Percentiles rank a stretch among this genome's conserved stretches.
Evolutionary conservation across 2,888 invertebrate species (phyloP).

Genomic region (Idaea aversata): DNA sequence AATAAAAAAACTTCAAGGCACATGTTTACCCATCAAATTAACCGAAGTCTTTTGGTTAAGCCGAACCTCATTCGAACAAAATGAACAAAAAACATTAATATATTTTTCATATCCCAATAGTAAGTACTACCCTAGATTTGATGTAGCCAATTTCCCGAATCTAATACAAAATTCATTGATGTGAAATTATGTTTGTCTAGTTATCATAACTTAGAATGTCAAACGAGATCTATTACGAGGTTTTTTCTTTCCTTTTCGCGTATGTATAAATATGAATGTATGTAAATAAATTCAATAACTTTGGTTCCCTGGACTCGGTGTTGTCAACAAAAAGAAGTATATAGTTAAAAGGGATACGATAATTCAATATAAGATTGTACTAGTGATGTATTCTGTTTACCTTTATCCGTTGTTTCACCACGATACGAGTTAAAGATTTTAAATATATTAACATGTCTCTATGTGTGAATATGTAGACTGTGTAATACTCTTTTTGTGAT

Average conservation of each 20-base stretch:
- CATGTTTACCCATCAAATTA: too few species aligned
- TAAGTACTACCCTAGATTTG: not conserved
- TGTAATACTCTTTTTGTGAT: too few species aligned
- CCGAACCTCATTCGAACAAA: too few species aligned
- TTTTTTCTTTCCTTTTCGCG: constrained; percentile 41
- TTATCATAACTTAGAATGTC: constrained; percentile 23
- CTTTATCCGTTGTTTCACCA: not conserved
- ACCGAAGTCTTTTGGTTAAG: too few species aligned
- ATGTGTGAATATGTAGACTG: too few species aligned
- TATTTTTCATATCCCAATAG: not conserved
- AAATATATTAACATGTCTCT: too few species aligned
- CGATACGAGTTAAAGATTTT: not conserved
- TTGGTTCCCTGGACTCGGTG: constrained; percentile 44
- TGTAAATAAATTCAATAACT: constrained; percentile 65
- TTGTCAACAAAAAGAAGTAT: constrained; percentile 37
- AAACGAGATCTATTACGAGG: constrained; percentile 18
- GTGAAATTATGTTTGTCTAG: constrained; percentile 11
- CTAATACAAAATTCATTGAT: constrained; percentile 3
- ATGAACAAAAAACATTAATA: not conserved
- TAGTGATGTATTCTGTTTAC: not conserved
- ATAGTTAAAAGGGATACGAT: constrained; percentile 43
- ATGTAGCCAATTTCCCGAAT: not conserved
- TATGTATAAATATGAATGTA: constrained; percentile 39
- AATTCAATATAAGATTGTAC: constrained; percentile 50
- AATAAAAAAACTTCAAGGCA: too few species aligned